Evolutionary conservation across 2,797 vertebrate genomes (phyloP).

Genomic region (Eutrigla gurnardus): DNA sequence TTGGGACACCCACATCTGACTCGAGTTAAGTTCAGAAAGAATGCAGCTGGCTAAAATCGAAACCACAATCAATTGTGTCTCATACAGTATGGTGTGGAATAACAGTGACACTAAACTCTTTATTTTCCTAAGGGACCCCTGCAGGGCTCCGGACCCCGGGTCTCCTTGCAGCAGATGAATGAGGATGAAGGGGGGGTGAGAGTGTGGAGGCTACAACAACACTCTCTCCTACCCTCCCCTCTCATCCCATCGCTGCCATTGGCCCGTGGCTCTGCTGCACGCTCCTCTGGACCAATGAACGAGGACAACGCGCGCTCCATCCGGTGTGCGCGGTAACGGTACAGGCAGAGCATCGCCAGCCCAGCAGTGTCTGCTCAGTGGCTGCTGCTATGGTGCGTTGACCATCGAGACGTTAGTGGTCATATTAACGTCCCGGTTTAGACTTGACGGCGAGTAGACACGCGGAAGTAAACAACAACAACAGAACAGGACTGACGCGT

Average conservation of each 20-base stretch:
- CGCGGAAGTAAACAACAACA: conserved; percentile 38
- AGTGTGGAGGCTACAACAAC: conserved; percentile 4
- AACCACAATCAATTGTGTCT: not conserved
- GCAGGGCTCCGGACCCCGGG: conserved; percentile 7
- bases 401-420: conserved; percentile 62
- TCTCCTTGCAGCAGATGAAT: conserved; percentile 25
- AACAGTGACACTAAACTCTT: conserved; percentile 22
- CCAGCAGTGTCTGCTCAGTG: conserved; percentile 68
- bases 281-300: conserved; percentile 78
- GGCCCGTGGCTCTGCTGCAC: conserved; percentile 50
- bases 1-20: not conserved
- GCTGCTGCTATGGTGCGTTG: conserved; percentile 82
- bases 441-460: conserved; percentile 16
- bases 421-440: conserved; percentile 45
- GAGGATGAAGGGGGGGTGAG: not conserved
- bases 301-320: conserved; percentile 65
- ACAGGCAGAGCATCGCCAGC: conserved; percentile 59
- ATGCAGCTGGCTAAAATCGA: not conserved
- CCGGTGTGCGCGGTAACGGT: conserved; percentile 65
- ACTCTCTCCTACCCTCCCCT: not conserved
- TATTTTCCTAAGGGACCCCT: conserved; percentile 20
- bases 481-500: conserved; percentile 29
- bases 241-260: conserved; percentile 63
- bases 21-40: not conserved
- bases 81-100: conserved; percentile 26